Evolutionary conservation across 2,797 vertebrate genomes (phyloP).

Genomic region (Amblyopsis hoosieri): DNA sequence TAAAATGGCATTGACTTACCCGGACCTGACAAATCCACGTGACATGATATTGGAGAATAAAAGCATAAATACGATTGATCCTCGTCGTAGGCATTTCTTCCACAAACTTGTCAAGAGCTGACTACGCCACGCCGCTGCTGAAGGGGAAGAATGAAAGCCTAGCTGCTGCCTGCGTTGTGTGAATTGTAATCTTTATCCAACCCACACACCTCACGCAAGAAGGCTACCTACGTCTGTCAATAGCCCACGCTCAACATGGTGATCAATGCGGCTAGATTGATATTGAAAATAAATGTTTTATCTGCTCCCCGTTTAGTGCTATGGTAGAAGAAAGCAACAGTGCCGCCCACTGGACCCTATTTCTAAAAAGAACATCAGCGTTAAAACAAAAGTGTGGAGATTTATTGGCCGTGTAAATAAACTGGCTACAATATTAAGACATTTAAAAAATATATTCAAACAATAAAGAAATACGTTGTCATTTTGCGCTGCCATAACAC

Average conservation of each 20-base stretch:
- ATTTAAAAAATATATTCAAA: too few species aligned
- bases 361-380: neutral
- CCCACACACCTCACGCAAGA: constrained; percentile 45
- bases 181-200: constrained; percentile 54
- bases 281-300: too few species aligned
- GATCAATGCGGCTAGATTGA: too few species aligned
- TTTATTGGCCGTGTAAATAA: too few species aligned
- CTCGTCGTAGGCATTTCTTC: constrained; percentile 64
- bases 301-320: neutral
- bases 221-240: constrained; percentile 20
- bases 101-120: constrained; percentile 62
- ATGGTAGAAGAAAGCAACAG: constrained; percentile 9
- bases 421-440: too few species aligned
- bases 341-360: constrained; percentile 55
- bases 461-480: too few species aligned
- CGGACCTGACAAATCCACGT: too few species aligned
- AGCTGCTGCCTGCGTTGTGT: constrained; percentile 44
- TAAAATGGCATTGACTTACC: too few species aligned
- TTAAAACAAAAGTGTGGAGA: neutral
- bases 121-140: constrained; percentile 64
- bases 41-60: neutral
- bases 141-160: constrained; percentile 49
- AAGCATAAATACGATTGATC: neutral
- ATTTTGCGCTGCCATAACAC: neutral
- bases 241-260: too few species aligned